Evolutionary conservation across 2,113 vertebrate species (phyloP).

Genomic region (Leucosticte australis): DNA sequence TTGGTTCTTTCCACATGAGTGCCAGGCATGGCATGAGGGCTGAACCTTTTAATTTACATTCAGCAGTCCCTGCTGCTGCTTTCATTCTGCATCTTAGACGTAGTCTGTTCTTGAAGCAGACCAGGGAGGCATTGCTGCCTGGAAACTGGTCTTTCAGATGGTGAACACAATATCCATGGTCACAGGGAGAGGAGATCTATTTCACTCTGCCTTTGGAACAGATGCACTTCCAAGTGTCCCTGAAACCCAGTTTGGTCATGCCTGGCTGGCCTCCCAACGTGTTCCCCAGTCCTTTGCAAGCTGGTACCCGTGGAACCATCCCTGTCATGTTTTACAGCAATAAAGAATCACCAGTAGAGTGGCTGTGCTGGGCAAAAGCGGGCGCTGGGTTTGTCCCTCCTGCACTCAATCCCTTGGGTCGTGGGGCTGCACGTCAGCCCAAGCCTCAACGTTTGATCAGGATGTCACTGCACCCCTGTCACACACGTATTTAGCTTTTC

Average conservation of each 20-base stretch:
- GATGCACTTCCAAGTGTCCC: not conserved
- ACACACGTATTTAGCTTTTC: slow-evolving; percentile 49
- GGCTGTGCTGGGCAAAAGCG: not conserved
- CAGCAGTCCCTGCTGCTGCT: slow-evolving; percentile 8
- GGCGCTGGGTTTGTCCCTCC: slow-evolving; percentile 39
- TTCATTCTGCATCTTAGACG: slow-evolving; percentile 10
- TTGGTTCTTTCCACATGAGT: slow-evolving; percentile 44
- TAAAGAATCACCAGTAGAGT: slow-evolving; percentile 57
- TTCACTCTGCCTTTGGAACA: not conserved
- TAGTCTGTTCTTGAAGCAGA: slow-evolving; percentile 26
- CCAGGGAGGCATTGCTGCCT: not conserved
- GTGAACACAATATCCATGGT: not conserved
- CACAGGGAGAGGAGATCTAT: not conserved
- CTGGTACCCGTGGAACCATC: slow-evolving; percentile 49
- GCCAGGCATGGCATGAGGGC: slow-evolving; percentile 29
- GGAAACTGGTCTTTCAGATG: not conserved
- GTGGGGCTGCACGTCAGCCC: not conserved
- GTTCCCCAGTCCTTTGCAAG: slow-evolving; percentile 16
- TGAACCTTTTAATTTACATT: slow-evolving; percentile 18
- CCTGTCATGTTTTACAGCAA: slow-evolving; percentile 69
- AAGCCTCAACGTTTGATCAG: not conserved
- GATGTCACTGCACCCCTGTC: slow-evolving; percentile 63
- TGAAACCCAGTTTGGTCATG: not conserved
- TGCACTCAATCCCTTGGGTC: slow-evolving; percentile 38
- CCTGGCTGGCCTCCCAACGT: not conserved